Evolutionary conservation across 2,113 vertebrate genomes (phyloP), one percentile per base, ranked within the genome.

Genomic region (Tautogolabrus adspersus): DNA sequence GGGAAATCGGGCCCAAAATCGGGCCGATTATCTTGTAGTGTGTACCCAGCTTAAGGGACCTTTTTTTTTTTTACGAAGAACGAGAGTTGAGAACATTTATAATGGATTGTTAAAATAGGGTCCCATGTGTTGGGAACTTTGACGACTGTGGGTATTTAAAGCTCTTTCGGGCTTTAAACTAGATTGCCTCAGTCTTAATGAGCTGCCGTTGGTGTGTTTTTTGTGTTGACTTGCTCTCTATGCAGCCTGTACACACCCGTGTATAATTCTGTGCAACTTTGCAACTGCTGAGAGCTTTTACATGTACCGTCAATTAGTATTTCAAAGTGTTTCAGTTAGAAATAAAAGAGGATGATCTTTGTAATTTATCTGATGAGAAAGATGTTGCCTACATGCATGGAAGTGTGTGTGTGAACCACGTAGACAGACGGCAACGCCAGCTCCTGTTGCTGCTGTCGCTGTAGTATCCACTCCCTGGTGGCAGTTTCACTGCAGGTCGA

Each of bases 401-500:
- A 57, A 5, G 26, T 26, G 26, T 26, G 71, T 40, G 68, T 54
- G 72, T 73, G 57, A 63, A 83, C 52, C 38, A 74, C 65, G 64
- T 62, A 84, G 85, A 85, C 83, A 89, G 88, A 92, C 59, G 34
- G 82, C 81, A 81, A 85, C 77, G 72, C 81, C 86, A 62, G 81
- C 76, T 74, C 86, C 85, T 91, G 89, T 91, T 86, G 75, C 93
- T 88, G 73, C 77, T 84, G 91, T 91, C 88, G 54, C 83, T 91
- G 89, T 91, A 90, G 91, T 85, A 84, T 86, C 88, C 83, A 74
- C 72, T 89, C 79, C 71, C 68, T 77, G 72, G 77, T 68, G 18
- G 82, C 69, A 65, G 88, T 94, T 91, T 93, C 88, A 88, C 85
- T 52, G 72, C 81, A 40, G 86, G 89, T 79, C 16, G 69, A 77